These are phyloP conservation scores for Saccostrea cuccullata DNA, from an alignment of 1,140 invertebrate species.

Conservation along the genomic window DNA sequence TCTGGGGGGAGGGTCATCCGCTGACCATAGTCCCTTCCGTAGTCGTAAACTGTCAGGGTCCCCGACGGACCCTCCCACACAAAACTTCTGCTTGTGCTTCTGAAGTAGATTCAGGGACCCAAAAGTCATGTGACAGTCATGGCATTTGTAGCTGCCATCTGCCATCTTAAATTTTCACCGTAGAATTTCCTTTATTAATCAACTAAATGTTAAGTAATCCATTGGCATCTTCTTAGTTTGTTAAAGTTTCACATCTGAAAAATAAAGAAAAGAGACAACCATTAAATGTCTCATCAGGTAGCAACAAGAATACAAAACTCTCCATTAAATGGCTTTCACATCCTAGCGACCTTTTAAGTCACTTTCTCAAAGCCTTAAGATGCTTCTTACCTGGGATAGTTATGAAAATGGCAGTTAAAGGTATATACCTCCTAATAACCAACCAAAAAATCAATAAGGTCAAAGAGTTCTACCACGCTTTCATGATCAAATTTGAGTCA, in stretches of 20 bases:
- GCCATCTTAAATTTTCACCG: conserved; percentile 19
- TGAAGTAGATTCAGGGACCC: conserved; percentile 62
- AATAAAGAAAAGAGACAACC: background rate
- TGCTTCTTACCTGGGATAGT: conserved; percentile 24
- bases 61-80: conserved; percentile 66
- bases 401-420: conserved; percentile 34
- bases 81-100: conserved; percentile 71
- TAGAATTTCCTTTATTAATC: conserved; percentile 8
- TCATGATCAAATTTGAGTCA: background rate
- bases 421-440: conserved; percentile 12
- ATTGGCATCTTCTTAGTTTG: conserved; percentile 17
- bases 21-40: conserved; percentile 54
- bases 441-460: conserved; percentile 30
- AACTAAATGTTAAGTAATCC: conserved; percentile 22
- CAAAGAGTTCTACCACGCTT: background rate
- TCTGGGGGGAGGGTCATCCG: conserved; percentile 39
- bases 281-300: background rate
- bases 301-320: conserved; percentile 15
- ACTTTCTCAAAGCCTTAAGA: background rate
- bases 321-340: conserved; percentile 33
- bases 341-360: conserved; percentile 28
- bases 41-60: conserved; percentile 65
- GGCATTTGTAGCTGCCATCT: conserved; percentile 56
- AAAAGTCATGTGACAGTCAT: conserved; percentile 73
- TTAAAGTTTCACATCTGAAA: conserved; percentile 17